Percentiles rank a stretch among this genome's conserved stretches.
Conservation (phyloP, 2,888 invertebrate species). For the Geophilus truncorum region DNA sequence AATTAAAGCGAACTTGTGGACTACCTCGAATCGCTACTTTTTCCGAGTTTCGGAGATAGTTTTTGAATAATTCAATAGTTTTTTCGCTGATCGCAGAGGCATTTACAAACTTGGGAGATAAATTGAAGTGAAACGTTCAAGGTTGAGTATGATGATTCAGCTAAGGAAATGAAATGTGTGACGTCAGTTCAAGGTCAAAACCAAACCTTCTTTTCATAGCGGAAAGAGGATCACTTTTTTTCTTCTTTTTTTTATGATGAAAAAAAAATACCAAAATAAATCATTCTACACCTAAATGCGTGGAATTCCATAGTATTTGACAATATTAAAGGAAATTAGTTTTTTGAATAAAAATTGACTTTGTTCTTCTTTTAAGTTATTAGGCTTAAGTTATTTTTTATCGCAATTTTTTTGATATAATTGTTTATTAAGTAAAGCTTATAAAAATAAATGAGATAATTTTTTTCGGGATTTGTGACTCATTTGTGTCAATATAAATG, state of each 20-base stretch:
- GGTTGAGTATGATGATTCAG: neutral
- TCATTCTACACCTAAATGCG: too few relatives aligned
- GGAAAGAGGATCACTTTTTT: neutral
- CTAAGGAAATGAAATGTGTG: neutral
- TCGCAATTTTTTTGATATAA: too few relatives aligned
- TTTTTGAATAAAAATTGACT: too few relatives aligned
- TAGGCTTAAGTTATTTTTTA: too few relatives aligned
- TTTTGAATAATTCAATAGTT: neutral
- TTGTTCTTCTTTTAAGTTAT: too few relatives aligned
- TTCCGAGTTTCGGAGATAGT: neutral
- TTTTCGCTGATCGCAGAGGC: neutral
- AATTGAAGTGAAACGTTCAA: neutral
- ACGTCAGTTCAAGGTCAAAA: neutral
- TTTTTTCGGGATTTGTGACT: neutral
- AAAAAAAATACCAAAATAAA: neutral
- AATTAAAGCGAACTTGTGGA: neutral
- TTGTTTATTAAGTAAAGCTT: too few relatives aligned
- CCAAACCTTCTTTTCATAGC: neutral
- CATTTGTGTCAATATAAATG: neutral
- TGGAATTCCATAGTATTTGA: too few relatives aligned
- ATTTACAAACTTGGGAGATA: neutral
- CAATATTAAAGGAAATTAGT: too few relatives aligned
- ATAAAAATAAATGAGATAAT: too few relatives aligned
- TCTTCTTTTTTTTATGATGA: neutral
- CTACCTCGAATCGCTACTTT: neutral